Evolutionary conservation across 2,797 vertebrate species (phyloP).

Genomic region (Sylvia borin): DNA sequence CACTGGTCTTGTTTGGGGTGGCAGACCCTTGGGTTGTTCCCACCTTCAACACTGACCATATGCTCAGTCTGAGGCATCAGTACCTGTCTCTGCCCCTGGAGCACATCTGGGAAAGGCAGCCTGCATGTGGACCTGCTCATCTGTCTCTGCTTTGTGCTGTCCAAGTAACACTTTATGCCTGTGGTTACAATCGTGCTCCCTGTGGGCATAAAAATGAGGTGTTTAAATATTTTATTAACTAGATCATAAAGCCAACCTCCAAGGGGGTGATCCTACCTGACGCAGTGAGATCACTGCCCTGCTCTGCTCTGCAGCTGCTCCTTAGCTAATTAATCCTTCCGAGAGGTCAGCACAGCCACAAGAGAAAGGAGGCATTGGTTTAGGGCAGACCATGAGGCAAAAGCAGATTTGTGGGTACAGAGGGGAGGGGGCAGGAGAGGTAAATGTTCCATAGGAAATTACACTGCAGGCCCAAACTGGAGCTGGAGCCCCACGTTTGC

Average conservation of each 20-base stretch:
- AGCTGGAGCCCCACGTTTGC: neutral
- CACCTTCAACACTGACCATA: neutral
- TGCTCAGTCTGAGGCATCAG: neutral
- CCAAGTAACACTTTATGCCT: neutral
- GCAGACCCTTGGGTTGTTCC: neutral
- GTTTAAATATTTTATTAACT: constrained; percentile 47
- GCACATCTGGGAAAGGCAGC: neutral
- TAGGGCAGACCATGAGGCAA: neutral
- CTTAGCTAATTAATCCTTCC: neutral
- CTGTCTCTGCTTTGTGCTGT: neutral
- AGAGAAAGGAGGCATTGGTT: neutral
- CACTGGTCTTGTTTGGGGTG: neutral
- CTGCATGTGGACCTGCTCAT: neutral
- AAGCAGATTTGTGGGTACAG: neutral
- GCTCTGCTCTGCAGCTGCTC: neutral
- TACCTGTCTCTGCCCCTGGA: neutral
- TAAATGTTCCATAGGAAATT: neutral
- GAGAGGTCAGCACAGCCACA: neutral
- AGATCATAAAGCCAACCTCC: neutral
- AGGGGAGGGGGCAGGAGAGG: neutral
- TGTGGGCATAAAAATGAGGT: neutral
- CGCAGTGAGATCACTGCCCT: neutral
- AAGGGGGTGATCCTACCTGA: neutral
- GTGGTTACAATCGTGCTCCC: neutral
- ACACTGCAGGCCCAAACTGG: no score